Evolutionary conservation across 2,797 vertebrate genomes (phyloP), one percentile per base, ranked within the genome.

Genomic region (Uromys caudimaculatus): DNA sequence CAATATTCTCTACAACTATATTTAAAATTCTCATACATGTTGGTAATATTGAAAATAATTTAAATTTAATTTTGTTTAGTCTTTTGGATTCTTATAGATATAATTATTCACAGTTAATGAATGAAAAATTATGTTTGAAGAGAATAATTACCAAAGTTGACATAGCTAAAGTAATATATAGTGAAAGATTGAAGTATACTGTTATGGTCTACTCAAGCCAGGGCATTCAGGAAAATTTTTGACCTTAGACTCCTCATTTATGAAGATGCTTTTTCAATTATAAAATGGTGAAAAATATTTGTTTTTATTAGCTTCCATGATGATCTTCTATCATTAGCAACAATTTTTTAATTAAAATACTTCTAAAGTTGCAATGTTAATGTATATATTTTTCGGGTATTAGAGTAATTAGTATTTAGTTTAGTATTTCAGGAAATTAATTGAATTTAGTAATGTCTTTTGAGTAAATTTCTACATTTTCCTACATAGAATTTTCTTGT

Each of bases 161-260:
- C 44, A 24, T 9, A 78, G 21, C 10, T 62, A 78, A 89, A 50
- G 38, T 73, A 78, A 29, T 24, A 13, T 75, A 5, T 21, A 54
- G 3, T 17, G 6, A 14, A 14, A n/a, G 7, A 58, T 85, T 76
- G 41, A 69, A 58, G 1, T 41, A 24, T 77, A 41, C 0, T 32
- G 4, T 62, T 83, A 50, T 6, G 10, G 1, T 27, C 4, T 24
- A n/a, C 0, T 8, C 0, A 32, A 29, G 2, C 0, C 8, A 16
- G 1, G 8, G 24, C 75, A 19, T 38, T 32, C 35, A 7, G 9
- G 35, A 4, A 79, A 47, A 62, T 6, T 14, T 3, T 3, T 23
- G 9, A 0, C 17, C 24, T 29, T 38, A 52, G 54, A 50, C 24
- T 76, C 1, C 23, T 93, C 79, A 64, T 24, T 7, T 21, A 41